Conservation (phyloP, 2,797 vertebrate genomes). For the Myotis myotis region DNA sequence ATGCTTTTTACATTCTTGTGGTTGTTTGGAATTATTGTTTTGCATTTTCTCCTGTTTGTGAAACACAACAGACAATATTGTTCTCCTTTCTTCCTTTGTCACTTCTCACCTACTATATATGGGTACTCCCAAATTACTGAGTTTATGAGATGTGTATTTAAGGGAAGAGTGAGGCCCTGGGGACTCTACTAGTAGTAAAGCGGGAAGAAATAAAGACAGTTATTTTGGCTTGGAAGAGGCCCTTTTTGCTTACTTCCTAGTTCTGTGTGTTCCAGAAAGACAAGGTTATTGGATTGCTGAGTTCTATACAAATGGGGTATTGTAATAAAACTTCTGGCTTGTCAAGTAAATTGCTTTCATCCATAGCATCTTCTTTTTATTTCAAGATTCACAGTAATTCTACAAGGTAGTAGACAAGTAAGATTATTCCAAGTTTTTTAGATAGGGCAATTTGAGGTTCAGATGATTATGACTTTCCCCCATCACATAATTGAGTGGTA, state of each 20-base stretch:
- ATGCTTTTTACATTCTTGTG: slow-evolving; percentile 4
- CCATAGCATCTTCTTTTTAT: neutral
- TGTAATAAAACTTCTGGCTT: slow-evolving; percentile 24
- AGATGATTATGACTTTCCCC: slow-evolving; percentile 2
- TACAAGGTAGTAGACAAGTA: neutral
- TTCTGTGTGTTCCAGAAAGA: slow-evolving; percentile 12
- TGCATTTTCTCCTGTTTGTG: slow-evolving; percentile 32
- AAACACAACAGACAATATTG: neutral
- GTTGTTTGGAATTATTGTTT: neutral
- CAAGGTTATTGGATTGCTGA: slow-evolving; percentile 31
- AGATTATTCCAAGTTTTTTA: neutral
- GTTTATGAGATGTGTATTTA: slow-evolving; percentile 39
- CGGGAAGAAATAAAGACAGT: slow-evolving; percentile 39
- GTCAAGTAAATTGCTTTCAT: slow-evolving; percentile 23
- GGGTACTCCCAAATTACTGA: neutral
- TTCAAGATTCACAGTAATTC: slow-evolving; percentile 23
- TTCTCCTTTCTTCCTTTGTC: slow-evolving; percentile 36
- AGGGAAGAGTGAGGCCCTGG: neutral
- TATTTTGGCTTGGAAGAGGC: slow-evolving; percentile 21
- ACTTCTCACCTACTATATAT: neutral
- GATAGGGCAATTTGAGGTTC: neutral
- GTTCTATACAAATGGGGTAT: slow-evolving; percentile 14
- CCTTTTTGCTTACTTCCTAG: slow-evolving; percentile 9
- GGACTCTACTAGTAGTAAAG: neutral
- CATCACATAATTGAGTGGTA: neutral